Conservation (phyloP, 2,113 vertebrate species). For the Grus americana region DNA sequence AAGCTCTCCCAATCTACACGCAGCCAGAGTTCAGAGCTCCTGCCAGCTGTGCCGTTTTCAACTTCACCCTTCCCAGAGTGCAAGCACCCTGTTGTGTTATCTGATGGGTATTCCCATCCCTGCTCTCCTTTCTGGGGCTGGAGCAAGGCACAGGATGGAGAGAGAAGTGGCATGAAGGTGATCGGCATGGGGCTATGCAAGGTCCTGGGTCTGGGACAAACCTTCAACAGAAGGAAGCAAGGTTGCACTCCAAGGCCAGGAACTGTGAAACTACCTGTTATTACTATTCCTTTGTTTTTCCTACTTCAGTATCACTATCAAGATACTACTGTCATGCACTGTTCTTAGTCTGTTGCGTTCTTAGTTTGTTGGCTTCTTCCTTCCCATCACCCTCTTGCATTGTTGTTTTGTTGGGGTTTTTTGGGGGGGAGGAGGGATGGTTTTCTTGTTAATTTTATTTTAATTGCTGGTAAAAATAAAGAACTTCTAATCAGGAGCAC, state of each 20-base stretch:
- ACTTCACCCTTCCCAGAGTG: background rate
- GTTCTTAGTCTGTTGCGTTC: background rate
- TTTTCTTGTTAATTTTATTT: background rate
- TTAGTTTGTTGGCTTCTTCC: background rate
- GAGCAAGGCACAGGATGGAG: background rate
- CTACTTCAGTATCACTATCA: background rate
- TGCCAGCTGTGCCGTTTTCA: accelerated
- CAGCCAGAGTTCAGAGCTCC: background rate
- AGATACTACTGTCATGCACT: background rate
- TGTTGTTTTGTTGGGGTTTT: background rate
- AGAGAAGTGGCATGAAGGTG: background rate
- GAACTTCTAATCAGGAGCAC: accelerated
- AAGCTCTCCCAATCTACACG: background rate
- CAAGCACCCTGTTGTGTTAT: background rate
- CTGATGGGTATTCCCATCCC: background rate
- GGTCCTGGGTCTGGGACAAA: background rate
- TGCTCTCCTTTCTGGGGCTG: background rate
- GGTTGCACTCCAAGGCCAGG: background rate
- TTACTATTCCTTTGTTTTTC: background rate
- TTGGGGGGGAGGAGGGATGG: accelerated
- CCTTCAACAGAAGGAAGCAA: background rate
- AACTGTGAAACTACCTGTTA: background rate
- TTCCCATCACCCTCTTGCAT: no score
- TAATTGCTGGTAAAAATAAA: background rate
- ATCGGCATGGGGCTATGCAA: accelerated